Percentiles rank a stretch among this genome's conserved stretches.
These are phyloP conservation scores for Tipula lateralis DNA, from an alignment of 2,888 invertebrate genomes.

Conservation along the genomic window DNA sequence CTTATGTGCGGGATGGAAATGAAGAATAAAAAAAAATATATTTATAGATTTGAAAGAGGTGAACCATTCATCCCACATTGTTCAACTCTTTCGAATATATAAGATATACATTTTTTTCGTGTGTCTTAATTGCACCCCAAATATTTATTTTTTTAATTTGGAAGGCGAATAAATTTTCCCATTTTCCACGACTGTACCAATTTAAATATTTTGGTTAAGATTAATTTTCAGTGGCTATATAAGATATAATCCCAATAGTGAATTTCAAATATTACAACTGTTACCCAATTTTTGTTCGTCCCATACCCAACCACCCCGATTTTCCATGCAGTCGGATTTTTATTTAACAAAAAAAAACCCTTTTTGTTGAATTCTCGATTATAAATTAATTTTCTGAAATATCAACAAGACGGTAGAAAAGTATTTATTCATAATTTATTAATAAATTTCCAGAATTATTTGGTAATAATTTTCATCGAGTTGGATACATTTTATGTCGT, in stretches of 20 bases:
- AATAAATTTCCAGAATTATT: background rate
- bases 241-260: background rate
- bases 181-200: too few species aligned
- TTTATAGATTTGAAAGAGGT: constrained; percentile 11
- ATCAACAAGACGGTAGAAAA: background rate
- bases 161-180: background rate
- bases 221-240: constrained; percentile 19
- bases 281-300: background rate
- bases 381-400: background rate
- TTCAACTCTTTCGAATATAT: constrained; percentile 3
- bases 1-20: background rate
- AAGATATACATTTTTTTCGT: background rate
- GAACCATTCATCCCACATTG: background rate
- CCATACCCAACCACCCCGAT: background rate
- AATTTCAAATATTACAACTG: background rate
- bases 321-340: background rate
- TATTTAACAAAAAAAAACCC: too few species aligned
- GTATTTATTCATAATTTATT: constrained; percentile 1
- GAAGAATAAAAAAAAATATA: background rate
- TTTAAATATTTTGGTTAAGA: background rate
- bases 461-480: background rate
- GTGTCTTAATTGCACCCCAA: constrained; percentile 14
- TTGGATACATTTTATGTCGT: background rate
- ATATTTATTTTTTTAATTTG: constrained; percentile 11
- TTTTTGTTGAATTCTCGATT: background rate